phyloP scores from a whole-genome alignment of 2,113 vertebrate genomes.

The Xenopus borealis region DNA sequence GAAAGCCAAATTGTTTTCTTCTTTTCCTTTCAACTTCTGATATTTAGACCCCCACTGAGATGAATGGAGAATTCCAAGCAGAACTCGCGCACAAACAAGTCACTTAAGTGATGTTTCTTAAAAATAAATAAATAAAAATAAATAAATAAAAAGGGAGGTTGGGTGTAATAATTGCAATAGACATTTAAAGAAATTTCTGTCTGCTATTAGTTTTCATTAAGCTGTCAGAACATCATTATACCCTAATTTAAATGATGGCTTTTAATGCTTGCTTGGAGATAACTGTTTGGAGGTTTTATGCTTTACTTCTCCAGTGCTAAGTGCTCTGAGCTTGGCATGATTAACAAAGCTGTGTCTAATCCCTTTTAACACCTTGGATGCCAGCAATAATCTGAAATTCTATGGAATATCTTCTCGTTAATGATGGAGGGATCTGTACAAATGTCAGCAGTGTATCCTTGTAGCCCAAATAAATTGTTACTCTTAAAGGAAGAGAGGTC shows the following conservation, averaged over 20 bases:
- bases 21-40: conserved; percentile 9
- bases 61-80: conserved; percentile 18
- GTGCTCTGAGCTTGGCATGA: conserved; percentile 49
- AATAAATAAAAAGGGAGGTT: conserved; percentile 4
- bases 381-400: no score
- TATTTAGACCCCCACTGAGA: conserved; percentile 21
- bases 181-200: conserved; percentile 34
- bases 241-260: conserved; percentile 39
- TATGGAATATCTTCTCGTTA: no score
- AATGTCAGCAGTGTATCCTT: no score
- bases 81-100: conserved; percentile 23
- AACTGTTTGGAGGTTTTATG: neutral
- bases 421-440: no score
- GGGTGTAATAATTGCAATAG: conserved; percentile 22
- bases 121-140: conserved; percentile 8
- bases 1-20: no score
- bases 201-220: conserved; percentile 48
- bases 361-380: conserved; percentile 43
- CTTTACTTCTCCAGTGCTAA: neutral
- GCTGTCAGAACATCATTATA: conserved; percentile 51
- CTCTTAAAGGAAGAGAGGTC: no score
- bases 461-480: no score
- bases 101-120: conserved; percentile 14
- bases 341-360: conserved; percentile 48
- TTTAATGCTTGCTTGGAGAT: conserved; percentile 46